Conservation (phyloP, 2,113 vertebrate genomes). For the Brachypteracias leptosomus region DNA sequence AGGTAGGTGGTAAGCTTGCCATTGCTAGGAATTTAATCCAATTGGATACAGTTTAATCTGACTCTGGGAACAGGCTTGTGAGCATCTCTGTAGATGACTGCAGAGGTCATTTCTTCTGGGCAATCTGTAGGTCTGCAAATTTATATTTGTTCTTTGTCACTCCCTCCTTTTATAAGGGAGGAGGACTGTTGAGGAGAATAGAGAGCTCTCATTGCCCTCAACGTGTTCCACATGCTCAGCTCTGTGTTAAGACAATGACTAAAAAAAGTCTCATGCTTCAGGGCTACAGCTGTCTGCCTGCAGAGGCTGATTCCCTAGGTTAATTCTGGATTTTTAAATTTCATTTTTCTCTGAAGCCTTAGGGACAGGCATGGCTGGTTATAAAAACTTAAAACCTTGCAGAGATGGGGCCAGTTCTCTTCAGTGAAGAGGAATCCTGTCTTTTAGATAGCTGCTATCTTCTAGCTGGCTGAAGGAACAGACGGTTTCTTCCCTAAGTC, state of each 20-base stretch:
- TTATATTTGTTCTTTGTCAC: conserved; percentile 19
- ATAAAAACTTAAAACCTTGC: neutral
- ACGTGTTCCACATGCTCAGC: neutral
- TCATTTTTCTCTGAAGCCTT: neutral
- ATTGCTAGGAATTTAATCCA: conserved; percentile 54
- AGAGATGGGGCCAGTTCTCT: neutral
- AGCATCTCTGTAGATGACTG: neutral
- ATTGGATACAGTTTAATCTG: conserved; percentile 36
- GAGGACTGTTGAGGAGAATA: neutral
- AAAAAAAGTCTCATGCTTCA: neutral
- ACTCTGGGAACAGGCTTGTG: neutral
- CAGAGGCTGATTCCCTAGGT: neutral
- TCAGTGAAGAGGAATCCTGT: neutral
- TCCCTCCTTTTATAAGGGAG: neutral
- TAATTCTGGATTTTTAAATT: conserved; percentile 5
- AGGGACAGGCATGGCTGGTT: neutral
- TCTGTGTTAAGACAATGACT: neutral
- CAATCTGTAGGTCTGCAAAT: neutral
- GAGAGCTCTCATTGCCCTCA: neutral
- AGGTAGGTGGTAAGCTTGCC: conserved; percentile 43
- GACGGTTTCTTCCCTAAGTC: neutral
- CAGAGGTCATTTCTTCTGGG: neutral
- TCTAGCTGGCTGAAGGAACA: neutral
- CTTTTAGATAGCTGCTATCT: neutral
- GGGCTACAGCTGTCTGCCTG: conserved; percentile 1